Percentiles rank a stretch among this genome's conserved stretches.
Conservation (phyloP, 2,888 invertebrate genomes). For the Aporophyla lueneburgensis region DNA sequence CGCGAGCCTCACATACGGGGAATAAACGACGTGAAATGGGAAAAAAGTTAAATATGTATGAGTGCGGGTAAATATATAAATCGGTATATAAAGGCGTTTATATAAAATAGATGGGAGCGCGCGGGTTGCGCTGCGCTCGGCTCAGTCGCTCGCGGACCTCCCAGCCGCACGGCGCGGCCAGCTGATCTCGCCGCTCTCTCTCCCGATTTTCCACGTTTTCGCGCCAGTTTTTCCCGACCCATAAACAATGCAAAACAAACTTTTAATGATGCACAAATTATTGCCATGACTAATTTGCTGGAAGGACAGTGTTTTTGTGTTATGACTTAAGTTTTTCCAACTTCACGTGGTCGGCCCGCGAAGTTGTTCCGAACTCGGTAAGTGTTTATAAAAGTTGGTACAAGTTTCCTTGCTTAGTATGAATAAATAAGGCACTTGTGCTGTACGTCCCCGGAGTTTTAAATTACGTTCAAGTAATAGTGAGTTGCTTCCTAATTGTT, state of each 20-base stretch:
- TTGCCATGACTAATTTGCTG: constrained; percentile 56
- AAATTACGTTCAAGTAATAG: constrained; percentile 30
- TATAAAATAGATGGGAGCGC: constrained; percentile 86
- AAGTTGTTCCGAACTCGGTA: constrained; percentile 68
- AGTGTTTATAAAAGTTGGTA: constrained; percentile 67
- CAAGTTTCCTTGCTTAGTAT: constrained; percentile 52
- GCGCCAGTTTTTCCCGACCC: constrained; percentile 67
- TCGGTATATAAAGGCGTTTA: constrained; percentile 89
- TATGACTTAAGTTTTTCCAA: constrained; percentile 62
- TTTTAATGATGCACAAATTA: constrained; percentile 59
- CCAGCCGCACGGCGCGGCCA: constrained; percentile 68
- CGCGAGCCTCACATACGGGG: constrained; percentile 85
- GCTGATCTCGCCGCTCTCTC: constrained; percentile 41
- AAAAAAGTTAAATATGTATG: constrained; percentile 91
- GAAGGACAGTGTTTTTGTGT: constrained; percentile 66
- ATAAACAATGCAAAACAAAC: constrained; percentile 57
- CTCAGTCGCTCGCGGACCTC: constrained; percentile 85
- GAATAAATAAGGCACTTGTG: constrained; percentile 52
- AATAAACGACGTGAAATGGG: constrained; percentile 90
- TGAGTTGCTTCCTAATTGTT: constrained; percentile 16
- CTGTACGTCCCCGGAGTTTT: constrained; percentile 25
- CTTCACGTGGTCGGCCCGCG: constrained; percentile 53
- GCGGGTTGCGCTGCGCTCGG: constrained; percentile 77
- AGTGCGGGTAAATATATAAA: constrained; percentile 91
- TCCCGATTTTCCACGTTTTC: constrained; percentile 63